Evolutionary conservation across 2,797 vertebrate genomes (phyloP).

Genomic region (Tiaroga cobitis): DNA sequence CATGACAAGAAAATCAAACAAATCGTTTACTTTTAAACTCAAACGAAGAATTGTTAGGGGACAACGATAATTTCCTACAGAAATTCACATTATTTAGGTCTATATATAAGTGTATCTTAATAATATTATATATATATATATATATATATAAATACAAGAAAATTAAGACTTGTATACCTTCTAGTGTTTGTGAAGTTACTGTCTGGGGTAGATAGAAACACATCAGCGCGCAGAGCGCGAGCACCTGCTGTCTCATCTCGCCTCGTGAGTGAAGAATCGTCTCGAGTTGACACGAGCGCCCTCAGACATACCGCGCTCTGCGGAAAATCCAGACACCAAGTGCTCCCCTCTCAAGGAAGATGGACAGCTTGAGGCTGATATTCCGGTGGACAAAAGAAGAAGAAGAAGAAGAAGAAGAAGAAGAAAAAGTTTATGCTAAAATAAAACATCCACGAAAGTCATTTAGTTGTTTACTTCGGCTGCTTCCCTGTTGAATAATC

Average conservation of each 20-base stretch:
- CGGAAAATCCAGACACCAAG: not conserved
- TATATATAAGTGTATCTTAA: not conserved
- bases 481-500: not conserved
- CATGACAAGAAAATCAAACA: not conserved
- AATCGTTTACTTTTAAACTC: not conserved
- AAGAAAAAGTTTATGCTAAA: not conserved
- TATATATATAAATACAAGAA: not conserved
- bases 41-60: not conserved
- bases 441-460: constrained; percentile 9
- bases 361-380: not conserved
- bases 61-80: not conserved
- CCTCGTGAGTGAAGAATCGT: constrained; percentile 64
- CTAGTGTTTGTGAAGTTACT: constrained; percentile 69
- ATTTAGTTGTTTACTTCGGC: not conserved
- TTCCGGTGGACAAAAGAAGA: constrained; percentile 4
- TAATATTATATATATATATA: not conserved
- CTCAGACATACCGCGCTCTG: constrained; percentile 56
- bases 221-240: constrained; percentile 64
- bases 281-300: constrained; percentile 47
- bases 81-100: not conserved
- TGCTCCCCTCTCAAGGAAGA: not conserved
- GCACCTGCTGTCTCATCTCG: constrained; percentile 63
- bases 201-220: constrained; percentile 60
- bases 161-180: constrained; percentile 68
- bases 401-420: not conserved